Evolutionary conservation across 2,888 invertebrate species (phyloP), one percentile per base, ranked within the genome.

Genomic region (Clepsis dumicolana): DNA sequence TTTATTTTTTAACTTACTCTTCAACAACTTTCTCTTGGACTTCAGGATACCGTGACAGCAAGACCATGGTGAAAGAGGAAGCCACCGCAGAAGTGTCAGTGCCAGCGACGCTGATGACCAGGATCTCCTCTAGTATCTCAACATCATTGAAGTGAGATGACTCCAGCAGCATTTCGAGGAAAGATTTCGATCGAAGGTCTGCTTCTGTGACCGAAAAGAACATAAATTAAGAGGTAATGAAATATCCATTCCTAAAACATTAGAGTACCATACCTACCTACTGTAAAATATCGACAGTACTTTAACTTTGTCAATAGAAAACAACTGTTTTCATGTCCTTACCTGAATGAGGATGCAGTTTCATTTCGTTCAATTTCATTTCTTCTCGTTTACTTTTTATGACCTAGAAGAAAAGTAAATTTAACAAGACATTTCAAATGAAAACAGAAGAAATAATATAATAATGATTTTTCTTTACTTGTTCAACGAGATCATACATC

Each of bases 1-100:
- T 35, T 35, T 4, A 52, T 25, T 52, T 25, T 52, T 4, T 14
- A 14, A 76, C 82, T 78, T 78, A 84, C 84, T 77, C 75, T 52
- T 71, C 54, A 21, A 65, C 72, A 4, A 74, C 41, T 48, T 73
- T 75, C 14, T 76, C 70, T 57, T 77, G 77, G 3, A 76, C 65
- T 7, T 74, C 70, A 2, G 70, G 74, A 59, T 74, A 57, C 16
- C 65, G 69, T 14, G 73, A 65, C 61, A 74, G 44, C 73, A 73
- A 67, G 54, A 64, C 50, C 1, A 70, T 53, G 2, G 65, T 41
- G 53, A 72, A 74, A 1, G 67, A 52, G 2, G 63, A 52, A 8
- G 65, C 64, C 0, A 71, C 70, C 4, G 73, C 73, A 5, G 72
- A 67, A 0, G 74, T 73, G 44, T 71, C 74, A 0, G 73, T 72